A percentile compares a stretch with the other conserved stretches of the same genome.
These are phyloP conservation scores for Plusia festucae DNA, from an alignment of 2,888 invertebrate genomes.

Conservation along the genomic window DNA sequence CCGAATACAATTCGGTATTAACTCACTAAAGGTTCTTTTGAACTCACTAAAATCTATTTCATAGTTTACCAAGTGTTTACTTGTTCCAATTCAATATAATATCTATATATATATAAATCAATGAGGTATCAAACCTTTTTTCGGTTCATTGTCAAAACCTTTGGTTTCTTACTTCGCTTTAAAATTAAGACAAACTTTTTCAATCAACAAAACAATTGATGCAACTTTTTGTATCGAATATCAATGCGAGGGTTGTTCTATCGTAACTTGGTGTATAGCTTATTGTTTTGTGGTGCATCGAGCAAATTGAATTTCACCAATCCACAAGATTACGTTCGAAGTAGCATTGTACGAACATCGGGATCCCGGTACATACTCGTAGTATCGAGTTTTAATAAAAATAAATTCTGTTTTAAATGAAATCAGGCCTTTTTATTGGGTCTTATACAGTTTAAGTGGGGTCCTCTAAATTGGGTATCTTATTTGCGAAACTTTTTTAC, in stretches of 20 bases:
- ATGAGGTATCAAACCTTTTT: too few relatives aligned
- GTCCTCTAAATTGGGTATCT: slow-evolving; percentile 55
- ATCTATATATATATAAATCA: too few relatives aligned
- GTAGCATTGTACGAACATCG: slow-evolving; percentile 48
- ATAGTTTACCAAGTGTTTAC: too few relatives aligned
- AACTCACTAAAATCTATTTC: too few relatives aligned
- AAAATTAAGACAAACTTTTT: slow-evolving; percentile 33
- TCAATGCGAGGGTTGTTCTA: slow-evolving; percentile 57
- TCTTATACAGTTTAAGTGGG: slow-evolving; percentile 54
- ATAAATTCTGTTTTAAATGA: slow-evolving; percentile 58
- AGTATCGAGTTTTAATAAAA: slow-evolving; percentile 58
- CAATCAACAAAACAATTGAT: slow-evolving; percentile 44
- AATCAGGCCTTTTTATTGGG: slow-evolving; percentile 56
- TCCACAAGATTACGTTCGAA: slow-evolving; percentile 66
- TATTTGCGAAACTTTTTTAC: slow-evolving; percentile 51
- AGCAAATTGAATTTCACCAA: slow-evolving; percentile 71
- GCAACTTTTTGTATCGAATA: slow-evolving; percentile 54
- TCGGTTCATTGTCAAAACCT: neutral
- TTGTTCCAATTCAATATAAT: too few relatives aligned
- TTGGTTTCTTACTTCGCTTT: neutral
- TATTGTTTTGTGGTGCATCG: slow-evolving; percentile 69
- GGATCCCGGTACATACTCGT: slow-evolving; percentile 20
- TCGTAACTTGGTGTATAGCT: slow-evolving; percentile 62
- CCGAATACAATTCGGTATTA: too few relatives aligned
- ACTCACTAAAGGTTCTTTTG: too few relatives aligned